Evolutionary conservation across 2,113 vertebrate genomes (phyloP), one percentile per base, ranked within the genome.

Genomic region (Cynoglossus semilaevis): DNA sequence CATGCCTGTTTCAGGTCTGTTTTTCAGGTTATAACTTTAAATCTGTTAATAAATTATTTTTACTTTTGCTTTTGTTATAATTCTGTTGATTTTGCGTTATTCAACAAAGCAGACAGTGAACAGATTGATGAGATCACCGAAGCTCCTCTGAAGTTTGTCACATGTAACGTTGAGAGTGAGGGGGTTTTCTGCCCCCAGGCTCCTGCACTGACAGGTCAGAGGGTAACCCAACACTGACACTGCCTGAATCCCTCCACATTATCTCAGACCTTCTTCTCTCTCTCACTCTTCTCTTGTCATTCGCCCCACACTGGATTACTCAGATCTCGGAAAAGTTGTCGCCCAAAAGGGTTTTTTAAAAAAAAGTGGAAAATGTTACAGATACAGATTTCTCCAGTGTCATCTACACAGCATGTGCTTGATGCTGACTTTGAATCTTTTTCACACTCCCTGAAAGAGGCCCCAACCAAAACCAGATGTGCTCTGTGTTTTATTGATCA

Each of bases 101-200:
- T n/a, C n/a, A n/a, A n/a, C n/a, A n/a, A n/a, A n/a, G n/a, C 22
- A 29, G 22, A 29, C 22, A 6, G 55, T 7, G 38, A 55, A 48
- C 64, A 57, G 73, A 72, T 44, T 74, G 61, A 72, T 70, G 62
- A 67, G 76, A 64, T 81, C 65, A 70, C 64, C 36, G 16, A 5
- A 73, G 62, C 63, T 61, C 54, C 43, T 34, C 63, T 63, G 67
- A 61, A 67, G 70, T 63, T 64, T 62, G 52, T 83, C 77, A 81
- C 77, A 73, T 77, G 60, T 70, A 75, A 72, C 67, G 47, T 18
- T 66, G 58, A 59, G 46, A 49, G 53, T 51, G 56, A 58, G 46
- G 71, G 52, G 64, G 71, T 64, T 71, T 68, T 45, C 66, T 63
- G 29, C 54, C 79, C 63, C 4, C 17, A 47, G 65, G 76, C 67